These are phyloP conservation scores for Collichthys lucidus DNA, from an alignment of 2,113 vertebrate genomes.

Conservation along the genomic window DNA sequence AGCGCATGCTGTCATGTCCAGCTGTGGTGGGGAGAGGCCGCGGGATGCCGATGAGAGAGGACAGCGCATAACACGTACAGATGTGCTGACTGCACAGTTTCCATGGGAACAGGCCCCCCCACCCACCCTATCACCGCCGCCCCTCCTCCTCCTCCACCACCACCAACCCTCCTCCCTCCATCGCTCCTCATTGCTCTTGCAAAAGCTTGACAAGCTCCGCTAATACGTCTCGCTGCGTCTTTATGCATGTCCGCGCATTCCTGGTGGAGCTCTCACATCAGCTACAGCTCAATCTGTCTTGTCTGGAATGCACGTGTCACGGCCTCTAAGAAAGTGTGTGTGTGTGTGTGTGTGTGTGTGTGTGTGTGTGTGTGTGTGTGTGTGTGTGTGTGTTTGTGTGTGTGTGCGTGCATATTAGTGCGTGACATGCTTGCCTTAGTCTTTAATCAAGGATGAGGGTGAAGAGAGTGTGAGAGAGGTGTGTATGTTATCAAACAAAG, in stretches of 20 bases:
- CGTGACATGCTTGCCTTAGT: slow-evolving; percentile 59
- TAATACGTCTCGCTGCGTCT: slow-evolving; percentile 64
- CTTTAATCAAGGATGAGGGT: slow-evolving; percentile 71
- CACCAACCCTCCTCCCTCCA: slow-evolving; percentile 56
- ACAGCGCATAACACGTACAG: slow-evolving; percentile 77
- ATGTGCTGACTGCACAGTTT: slow-evolving; percentile 88
- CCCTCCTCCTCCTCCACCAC: background rate
- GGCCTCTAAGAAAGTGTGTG: background rate
- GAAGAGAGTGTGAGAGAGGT: slow-evolving; percentile 49
- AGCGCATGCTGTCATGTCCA: slow-evolving; percentile 59
- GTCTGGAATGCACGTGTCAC: slow-evolving; percentile 33
- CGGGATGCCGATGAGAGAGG: slow-evolving; percentile 70
- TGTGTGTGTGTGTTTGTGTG: no score
- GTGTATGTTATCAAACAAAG: slow-evolving; percentile 68
- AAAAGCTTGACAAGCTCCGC: slow-evolving; percentile 69
- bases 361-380: background rate
- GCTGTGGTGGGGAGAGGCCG: slow-evolving; percentile 63
- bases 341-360: background rate
- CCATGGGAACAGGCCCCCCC: slow-evolving; percentile 83
- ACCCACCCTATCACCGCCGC: slow-evolving; percentile 19
- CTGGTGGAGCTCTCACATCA: slow-evolving; percentile 49
- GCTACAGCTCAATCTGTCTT: slow-evolving; percentile 48
- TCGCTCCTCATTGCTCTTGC: slow-evolving; percentile 62
- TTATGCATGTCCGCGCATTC: slow-evolving; percentile 52
- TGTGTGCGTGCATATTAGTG: slow-evolving; percentile 14